Evolutionary conservation across 2,888 invertebrate genomes (phyloP).

Genomic region (Schrankia costaestrigalis): DNA sequence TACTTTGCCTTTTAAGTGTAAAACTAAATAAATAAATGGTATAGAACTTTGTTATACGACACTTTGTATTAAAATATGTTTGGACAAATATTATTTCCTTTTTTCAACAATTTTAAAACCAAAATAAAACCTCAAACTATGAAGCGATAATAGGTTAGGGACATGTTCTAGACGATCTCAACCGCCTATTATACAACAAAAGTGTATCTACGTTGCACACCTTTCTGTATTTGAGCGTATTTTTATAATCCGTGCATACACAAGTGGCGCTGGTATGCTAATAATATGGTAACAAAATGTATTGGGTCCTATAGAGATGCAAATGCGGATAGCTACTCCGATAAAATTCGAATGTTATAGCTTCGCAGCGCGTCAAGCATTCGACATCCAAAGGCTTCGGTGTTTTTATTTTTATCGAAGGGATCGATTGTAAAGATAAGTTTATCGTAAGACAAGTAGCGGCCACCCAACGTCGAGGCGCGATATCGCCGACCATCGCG

Average conservation of each 20-base stretch:
- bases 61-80: no score
- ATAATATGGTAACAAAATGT: slow-evolving; percentile 69
- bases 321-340: slow-evolving; percentile 65
- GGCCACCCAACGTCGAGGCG: slow-evolving; percentile 64
- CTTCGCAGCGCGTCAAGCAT: slow-evolving; percentile 69
- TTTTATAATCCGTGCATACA: slow-evolving; percentile 37
- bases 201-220: slow-evolving; percentile 13
- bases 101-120: no score
- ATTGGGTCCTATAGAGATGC: slow-evolving; percentile 71
- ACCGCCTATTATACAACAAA: slow-evolving; percentile 12
- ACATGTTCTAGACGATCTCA: no score
- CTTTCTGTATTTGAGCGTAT: slow-evolving; percentile 21
- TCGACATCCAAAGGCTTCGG: slow-evolving; percentile 60
- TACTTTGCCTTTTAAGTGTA: no score
- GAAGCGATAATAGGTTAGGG: no score
- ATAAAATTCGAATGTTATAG: slow-evolving; percentile 75
- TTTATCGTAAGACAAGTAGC: slow-evolving; percentile 79
- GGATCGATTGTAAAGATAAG: slow-evolving; percentile 79
- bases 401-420: slow-evolving; percentile 74
- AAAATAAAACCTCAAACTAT: no score
- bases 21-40: no score
- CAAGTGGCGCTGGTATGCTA: slow-evolving; percentile 59
- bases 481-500: slow-evolving; percentile 39
- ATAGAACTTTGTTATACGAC: no score
- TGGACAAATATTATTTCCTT: no score